Conservation (phyloP, 2,888 invertebrate genomes). For the Anoplius nigerrimus region DNA sequence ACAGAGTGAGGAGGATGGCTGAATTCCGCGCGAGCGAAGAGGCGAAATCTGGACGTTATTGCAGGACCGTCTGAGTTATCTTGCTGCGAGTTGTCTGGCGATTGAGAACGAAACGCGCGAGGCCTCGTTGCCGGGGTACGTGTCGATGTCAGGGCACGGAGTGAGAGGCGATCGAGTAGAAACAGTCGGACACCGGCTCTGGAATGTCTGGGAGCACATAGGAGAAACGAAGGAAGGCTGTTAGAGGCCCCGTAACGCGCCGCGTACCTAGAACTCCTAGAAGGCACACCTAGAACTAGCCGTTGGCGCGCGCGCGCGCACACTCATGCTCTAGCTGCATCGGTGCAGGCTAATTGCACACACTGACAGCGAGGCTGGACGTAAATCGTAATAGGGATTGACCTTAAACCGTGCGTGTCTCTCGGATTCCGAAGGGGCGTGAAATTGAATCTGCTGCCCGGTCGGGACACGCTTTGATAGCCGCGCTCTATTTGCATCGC, state of each 20-base stretch:
- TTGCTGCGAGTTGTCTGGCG: too few relatives aligned
- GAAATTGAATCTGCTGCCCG: too few relatives aligned
- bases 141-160: constrained; percentile 24
- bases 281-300: constrained; percentile 7
- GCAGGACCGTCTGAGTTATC: too few relatives aligned
- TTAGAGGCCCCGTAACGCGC: too few relatives aligned
- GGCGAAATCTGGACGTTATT: too few relatives aligned
- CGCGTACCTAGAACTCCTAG: too few relatives aligned
- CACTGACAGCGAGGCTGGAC: too few relatives aligned
- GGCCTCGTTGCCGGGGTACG: constrained; percentile 2
- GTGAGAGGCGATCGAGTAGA: constrained; percentile 54
- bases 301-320: not conserved
- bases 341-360: not conserved
- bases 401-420: not conserved
- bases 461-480: too few relatives aligned
- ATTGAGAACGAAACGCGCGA: not conserved
- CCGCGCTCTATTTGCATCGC: too few relatives aligned
- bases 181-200: constrained; percentile 49
- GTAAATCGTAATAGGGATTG: not conserved
- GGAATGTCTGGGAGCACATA: constrained; percentile 51
- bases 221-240: constrained; percentile 51
- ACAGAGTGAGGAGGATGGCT: too few relatives aligned
- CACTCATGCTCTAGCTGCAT: not conserved
- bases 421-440: too few relatives aligned
- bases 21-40: too few relatives aligned